phyloP scores from a whole-genome alignment of 1,140 invertebrate genomes.

The Mesaphorura yosii region DNA sequence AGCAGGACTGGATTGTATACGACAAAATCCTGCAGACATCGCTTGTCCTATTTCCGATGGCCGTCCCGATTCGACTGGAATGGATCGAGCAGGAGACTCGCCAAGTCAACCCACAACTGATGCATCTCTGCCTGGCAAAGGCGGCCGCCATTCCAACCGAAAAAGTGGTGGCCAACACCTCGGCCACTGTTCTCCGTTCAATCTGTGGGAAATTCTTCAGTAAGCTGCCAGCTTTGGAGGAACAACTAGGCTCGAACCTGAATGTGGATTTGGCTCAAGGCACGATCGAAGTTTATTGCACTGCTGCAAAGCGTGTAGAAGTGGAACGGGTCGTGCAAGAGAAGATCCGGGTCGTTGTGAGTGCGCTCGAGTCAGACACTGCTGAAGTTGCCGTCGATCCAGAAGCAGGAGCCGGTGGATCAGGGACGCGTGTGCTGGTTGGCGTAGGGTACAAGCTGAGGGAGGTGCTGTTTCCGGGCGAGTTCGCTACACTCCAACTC shows the following conservation, averaged over 20 bases:
- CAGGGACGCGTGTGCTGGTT: slow-evolving; percentile 1
- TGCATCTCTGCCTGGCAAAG: not conserved
- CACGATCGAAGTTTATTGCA: not conserved
- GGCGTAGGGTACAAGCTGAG: slow-evolving; percentile 6
- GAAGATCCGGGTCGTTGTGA: not conserved
- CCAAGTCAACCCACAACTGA: not conserved
- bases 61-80: not conserved
- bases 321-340: not conserved
- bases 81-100: too few species aligned
- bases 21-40: not conserved
- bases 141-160: not conserved
- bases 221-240: not conserved
- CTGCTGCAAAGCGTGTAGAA: not conserved
- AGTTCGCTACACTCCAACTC: slow-evolving; percentile 5
- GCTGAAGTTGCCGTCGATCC: slow-evolving; percentile 2
- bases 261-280: not conserved
- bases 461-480: slow-evolving; percentile 1
- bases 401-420: too few species aligned
- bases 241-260: not conserved
- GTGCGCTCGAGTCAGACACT: not conserved
- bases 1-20: slow-evolving; percentile 4
- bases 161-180: not conserved
- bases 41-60: not conserved
- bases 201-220: not conserved
- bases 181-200: not conserved